Evolutionary conservation across 2,888 invertebrate genomes (phyloP).

Genomic region (Erebia ligea): DNA sequence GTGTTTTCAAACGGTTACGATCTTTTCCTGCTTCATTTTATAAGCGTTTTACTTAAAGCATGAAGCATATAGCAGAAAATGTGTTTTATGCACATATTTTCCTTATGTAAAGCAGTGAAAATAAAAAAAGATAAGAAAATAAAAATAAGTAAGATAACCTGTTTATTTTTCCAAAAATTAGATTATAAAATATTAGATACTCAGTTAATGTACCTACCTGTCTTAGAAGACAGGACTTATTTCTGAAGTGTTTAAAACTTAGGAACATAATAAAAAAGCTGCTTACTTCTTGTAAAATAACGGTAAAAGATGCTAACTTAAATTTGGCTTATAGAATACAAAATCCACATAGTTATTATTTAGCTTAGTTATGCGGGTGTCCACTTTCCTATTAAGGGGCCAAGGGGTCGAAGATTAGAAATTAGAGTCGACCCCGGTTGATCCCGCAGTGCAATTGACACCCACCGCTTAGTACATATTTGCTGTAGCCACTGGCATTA

Average conservation of each 20-base stretch:
- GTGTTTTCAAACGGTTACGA: slow-evolving; percentile 23
- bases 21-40: slow-evolving; percentile 7
- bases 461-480: slow-evolving; percentile 46
- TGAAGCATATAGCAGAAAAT: background rate
- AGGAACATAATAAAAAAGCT: background rate
- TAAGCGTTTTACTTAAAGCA: background rate
- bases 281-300: background rate
- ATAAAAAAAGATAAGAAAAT: too few relatives aligned
- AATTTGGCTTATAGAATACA: slow-evolving; percentile 39
- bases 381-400: slow-evolving; percentile 67
- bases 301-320: background rate
- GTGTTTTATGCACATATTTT: background rate
- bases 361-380: slow-evolving; percentile 69
- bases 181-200: too few relatives aligned
- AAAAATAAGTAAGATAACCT: too few relatives aligned
- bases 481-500: slow-evolving; percentile 58
- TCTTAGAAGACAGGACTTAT: too few relatives aligned
- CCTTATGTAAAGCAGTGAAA: too few relatives aligned
- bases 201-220: background rate
- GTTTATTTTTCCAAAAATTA: too few relatives aligned
- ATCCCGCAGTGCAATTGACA: slow-evolving; percentile 52
- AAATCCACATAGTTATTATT: slow-evolving; percentile 63
- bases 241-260: too few relatives aligned
- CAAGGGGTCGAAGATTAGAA: slow-evolving; percentile 63
- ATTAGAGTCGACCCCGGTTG: slow-evolving; percentile 50